A percentile compares a stretch with the other conserved stretches of the same genome.
Conservation (phyloP, 2,797 vertebrate genomes). For the Lacerta bilineata region DNA sequence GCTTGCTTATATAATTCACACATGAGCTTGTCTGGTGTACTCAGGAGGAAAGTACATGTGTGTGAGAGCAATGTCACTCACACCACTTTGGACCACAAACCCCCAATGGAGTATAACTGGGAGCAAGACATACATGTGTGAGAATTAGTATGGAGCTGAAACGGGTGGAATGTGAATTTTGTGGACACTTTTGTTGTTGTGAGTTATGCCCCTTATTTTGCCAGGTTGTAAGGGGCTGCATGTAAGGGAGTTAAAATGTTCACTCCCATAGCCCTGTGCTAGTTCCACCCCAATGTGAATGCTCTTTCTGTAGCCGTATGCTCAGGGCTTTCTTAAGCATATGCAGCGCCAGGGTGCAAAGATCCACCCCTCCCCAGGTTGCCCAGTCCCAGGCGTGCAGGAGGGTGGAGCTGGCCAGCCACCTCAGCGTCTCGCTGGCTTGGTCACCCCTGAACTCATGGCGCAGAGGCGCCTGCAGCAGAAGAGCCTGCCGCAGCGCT, state of each 20-base stretch:
- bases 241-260: background rate
- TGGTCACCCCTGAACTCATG: rapidly evolving
- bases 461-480: rapidly evolving
- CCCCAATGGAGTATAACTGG: background rate
- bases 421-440: no score
- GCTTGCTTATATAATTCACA: background rate
- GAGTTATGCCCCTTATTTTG: background rate
- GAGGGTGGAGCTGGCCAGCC: no score
- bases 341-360: no score
- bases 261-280: background rate
- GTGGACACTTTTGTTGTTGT: background rate
- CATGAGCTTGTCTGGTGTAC: background rate
- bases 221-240: background rate
- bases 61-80: background rate
- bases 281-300: background rate
- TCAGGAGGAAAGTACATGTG: background rate
- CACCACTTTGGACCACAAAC: background rate
- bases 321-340: no score
- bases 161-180: background rate
- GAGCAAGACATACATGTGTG: background rate
- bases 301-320: background rate
- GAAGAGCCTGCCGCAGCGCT: rapidly evolving
- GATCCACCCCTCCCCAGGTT: no score
- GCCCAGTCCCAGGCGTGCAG: no score
- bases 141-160: background rate